Evolutionary conservation across 2,113 vertebrate genomes (phyloP), one percentile per base, ranked within the genome.

Genomic region (Silurus meridionalis): DNA sequence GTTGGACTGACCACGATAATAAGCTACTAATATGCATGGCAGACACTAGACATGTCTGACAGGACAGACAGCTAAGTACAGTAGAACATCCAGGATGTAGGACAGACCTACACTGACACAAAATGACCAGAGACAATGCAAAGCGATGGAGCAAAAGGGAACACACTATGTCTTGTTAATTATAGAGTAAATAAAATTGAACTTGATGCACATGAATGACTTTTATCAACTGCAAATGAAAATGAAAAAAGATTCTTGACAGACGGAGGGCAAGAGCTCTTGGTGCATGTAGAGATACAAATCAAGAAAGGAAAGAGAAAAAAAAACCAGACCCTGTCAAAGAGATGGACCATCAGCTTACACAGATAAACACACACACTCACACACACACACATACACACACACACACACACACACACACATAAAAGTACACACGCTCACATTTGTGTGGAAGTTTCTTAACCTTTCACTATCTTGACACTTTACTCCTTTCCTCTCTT

Each of bases 401-500:
- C 67, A 80, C 88, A 89, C 86, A 81, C 82, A 72, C 52, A 86
- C 55, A 88, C 63, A 84, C 67, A 53, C 74, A 81, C 80, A 75
- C 64, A 83, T 63, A 83, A 23, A 55, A 83, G 72, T 28, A 74
- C 79, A 77, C 60, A 69, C 74, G n/a, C 75, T 46, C 21, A 84
- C 83, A 82, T 48, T 80, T 78, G n/a, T 67, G 83, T 89, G 66
- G 78, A 84, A 80, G 28, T 83, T 58, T 82, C 63, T n/a, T 21
- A 90, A 83, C 86, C 79, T 86, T 81, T 72, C 37, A 82, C 55
- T 21, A 23, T 9, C 6, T 21, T 37, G 90, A 86, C 82, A 81
- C 64, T 82, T 81, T 75, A 58, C 55, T 53, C 87, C 82, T 82
- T 92, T 89, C 85, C 79, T 85, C 81, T 83, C 25, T 79, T 37